A percentile compares a stretch with the other conserved stretches of the same genome.
phyloP scores from a whole-genome alignment of 2,113 vertebrate genomes.

The Phyllostomus discolor region DNA sequence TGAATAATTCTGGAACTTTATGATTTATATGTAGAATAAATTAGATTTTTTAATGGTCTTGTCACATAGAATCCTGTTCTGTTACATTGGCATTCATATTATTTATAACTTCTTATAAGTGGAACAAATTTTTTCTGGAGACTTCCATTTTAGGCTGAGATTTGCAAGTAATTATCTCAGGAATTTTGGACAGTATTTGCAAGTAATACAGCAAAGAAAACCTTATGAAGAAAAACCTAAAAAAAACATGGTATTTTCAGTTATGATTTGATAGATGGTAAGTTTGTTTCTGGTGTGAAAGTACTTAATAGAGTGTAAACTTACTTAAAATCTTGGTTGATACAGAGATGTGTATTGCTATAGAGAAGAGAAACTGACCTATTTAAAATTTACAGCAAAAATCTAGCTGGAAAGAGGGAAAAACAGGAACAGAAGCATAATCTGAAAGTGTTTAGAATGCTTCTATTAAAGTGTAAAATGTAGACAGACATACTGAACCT shows the following conservation, averaged over 20 bases:
- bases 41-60: neutral
- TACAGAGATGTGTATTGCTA: neutral
- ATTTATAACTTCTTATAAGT: neutral
- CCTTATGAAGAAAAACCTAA: neutral
- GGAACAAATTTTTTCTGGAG: neutral
- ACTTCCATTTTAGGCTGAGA: neutral
- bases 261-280: neutral
- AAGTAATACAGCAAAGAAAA: neutral
- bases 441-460: neutral
- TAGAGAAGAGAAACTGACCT: neutral
- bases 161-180: neutral
- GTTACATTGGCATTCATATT: neutral
- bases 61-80: neutral
- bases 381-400: constrained; percentile 19
- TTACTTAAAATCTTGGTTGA: neutral
- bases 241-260: neutral
- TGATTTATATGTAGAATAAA: neutral
- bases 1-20: neutral
- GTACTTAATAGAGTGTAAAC: neutral
- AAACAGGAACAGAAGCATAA: neutral
- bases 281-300: neutral
- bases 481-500: neutral
- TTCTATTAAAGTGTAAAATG: neutral
- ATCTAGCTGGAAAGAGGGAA: neutral
- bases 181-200: constrained; percentile 11